Evolutionary conservation across 2,888 invertebrate species (phyloP), one percentile per base, ranked within the genome.

Genomic region (Ptychoptera albimana): DNA sequence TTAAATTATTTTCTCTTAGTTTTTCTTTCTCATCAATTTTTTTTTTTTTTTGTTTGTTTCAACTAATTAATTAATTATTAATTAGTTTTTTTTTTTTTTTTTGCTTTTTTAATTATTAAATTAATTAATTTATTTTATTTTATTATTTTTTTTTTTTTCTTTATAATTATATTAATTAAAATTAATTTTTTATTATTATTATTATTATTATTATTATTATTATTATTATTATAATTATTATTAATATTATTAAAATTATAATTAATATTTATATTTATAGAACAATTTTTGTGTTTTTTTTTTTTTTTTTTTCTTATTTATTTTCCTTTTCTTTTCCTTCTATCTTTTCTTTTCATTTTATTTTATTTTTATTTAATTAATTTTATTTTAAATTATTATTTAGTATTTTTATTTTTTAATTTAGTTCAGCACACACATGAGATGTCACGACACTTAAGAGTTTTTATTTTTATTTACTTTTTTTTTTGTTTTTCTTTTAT

Each of bases 41-140:
- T n/a, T n/a, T n/a, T 23, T 23, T 23, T 23, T 23, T 23, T 23
- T 23, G 23, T 23, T 23, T 23, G 3, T 5, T 23, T 23, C 7
- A 5, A 23, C 3, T 23, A 23, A 23, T 23, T 23, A 23, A 23
- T 23, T 23, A 23, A 23, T 23, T 23, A 23, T 23, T 43, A 50
- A 48, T 46, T 47, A 46, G 46, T 45, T 48, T 48, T 48, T 49
- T 47, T 50, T 49, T 45, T 50, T n/a, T 45, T 39, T 46, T n/a
- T n/a, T n/a, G n/a, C n/a, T n/a, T n/a, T n/a, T n/a, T n/a, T n/a
- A n/a, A n/a, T n/a, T n/a, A n/a, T n/a, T n/a, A n/a, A n/a, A n/a
- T n/a, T 38, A 47, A 31, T 48, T 32, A 43, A 42, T 42, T 42
- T n/a, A 47, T 46, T 47, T 44, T 42, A 37, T 46, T 34, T 44